phyloP scores from a whole-genome alignment of 1,140 invertebrate species.

The Antheraea pernyi region DNA sequence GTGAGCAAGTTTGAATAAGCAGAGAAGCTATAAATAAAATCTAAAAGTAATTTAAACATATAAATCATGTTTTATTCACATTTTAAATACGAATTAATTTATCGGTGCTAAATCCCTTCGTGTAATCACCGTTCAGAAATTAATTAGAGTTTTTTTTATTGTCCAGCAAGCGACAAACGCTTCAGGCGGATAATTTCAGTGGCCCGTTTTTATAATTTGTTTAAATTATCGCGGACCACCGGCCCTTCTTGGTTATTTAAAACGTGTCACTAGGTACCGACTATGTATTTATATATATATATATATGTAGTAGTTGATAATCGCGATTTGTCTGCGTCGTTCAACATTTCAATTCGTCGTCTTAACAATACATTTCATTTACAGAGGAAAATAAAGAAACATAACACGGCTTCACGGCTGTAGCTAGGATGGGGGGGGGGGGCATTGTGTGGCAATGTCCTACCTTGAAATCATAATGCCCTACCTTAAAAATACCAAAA shows the following conservation, averaged over 20 bases:
- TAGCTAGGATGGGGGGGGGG: no score
- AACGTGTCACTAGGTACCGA: not conserved
- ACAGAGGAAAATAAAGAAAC: no score
- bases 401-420: no score
- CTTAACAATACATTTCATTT: no score
- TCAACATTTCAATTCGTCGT: no score
- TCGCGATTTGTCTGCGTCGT: no score
- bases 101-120: not conserved
- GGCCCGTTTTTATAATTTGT: not conserved
- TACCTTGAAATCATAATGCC: no score
- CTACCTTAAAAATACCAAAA: no score
- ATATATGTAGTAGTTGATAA: no score
- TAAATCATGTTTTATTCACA: not conserved
- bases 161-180: not conserved
- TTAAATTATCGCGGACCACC: not conserved
- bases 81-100: not conserved
- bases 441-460: no score
- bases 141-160: not conserved
- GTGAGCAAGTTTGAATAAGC: not conserved
- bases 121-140: not conserved
- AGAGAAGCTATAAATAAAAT: no score
- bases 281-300: no score
- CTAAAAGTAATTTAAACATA: not conserved
- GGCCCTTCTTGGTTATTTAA: not conserved
- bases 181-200: not conserved